These are phyloP conservation scores for Procavia capensis DNA, from an alignment of 2,113 vertebrate genomes.

Conservation along the genomic window DNA sequence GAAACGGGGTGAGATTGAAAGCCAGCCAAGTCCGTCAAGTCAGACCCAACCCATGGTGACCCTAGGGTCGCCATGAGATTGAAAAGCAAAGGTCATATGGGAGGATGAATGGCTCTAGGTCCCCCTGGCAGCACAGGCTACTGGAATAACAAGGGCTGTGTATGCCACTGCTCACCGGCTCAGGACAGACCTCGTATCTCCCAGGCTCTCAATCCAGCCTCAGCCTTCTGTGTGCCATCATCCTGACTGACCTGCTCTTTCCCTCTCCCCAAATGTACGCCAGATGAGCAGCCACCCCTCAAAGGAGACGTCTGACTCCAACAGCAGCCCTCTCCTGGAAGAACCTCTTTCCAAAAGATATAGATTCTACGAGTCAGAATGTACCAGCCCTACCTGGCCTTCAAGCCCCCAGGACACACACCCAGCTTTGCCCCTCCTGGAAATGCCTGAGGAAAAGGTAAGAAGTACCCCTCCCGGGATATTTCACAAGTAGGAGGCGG, in stretches of 20 bases:
- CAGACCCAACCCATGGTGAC: no score
- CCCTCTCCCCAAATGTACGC: neutral
- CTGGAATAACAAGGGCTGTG: neutral
- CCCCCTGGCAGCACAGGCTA: neutral
- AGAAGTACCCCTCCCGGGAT: neutral
- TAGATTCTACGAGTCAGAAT: conserved; percentile 56
- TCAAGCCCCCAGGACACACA: conserved; percentile 65
- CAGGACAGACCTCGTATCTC: neutral
- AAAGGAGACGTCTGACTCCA: conserved; percentile 70
- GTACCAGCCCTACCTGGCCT: conserved; percentile 60
- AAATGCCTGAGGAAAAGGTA: conserved; percentile 83
- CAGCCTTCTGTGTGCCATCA: neutral
- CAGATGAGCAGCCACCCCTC: neutral
- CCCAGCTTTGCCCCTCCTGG: conserved; percentile 76
- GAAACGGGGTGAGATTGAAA: neutral
- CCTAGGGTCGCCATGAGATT: no score
- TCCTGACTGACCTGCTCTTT: neutral
- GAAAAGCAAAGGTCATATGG: neutral
- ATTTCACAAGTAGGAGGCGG: accelerated
- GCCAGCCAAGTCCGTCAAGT: no score
- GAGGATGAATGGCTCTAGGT: neutral
- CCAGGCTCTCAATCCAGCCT: neutral
- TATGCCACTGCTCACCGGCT: neutral
- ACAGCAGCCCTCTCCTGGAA: conserved; percentile 69
- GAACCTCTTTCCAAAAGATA: conserved; percentile 62